Evolutionary conservation across 2,888 invertebrate species (phyloP), one percentile per base, ranked within the genome.

Genomic region (Sphaerophoria taeniata): DNA sequence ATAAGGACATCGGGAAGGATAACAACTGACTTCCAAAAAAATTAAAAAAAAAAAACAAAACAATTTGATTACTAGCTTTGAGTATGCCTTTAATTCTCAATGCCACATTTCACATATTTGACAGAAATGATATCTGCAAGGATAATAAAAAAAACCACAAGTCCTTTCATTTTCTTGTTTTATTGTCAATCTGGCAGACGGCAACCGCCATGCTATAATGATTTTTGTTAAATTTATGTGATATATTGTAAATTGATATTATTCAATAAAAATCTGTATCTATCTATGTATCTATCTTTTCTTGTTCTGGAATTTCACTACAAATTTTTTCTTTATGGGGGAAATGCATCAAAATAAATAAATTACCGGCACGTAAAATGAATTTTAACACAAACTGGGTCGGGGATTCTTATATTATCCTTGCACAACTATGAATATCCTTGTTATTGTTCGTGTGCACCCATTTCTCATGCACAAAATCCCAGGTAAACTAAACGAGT

Each of bases 351-450:
- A 58, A 24, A 24, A 47, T 47, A 75, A 71, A 84, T 84, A 79
- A 84, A 75, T 79, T 75, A 84, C 74, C 45, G 14, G 56, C 79
- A 73, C 74, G 74, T 83, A 70, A 53, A 39, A 53, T 39, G 70
- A 84, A 75, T 74, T 24, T 74, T 11, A 49, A 61, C 53, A 47
- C 45, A 78, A 75, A 83, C 56, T 83, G 70, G 83, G 78, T 83
- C 83, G 67, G 63, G 65, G 36, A 74, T 74, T 39, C 65, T 43
- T 53, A 53, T 70, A 47, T 61, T 39, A 77, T 82, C 77, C 77
- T 76, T 60, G 76, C 65, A 83, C 24, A 24, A 24, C 24, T 24
- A 24, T 24, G 24, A 24, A 73, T 31, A 55, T 79, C 43, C 36
- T 24, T 39, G 12, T 43, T 43, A 9, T 43, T 43, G 9, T 9